Evolutionary conservation across 2,113 vertebrate genomes (phyloP).

Genomic region (Mus spicilegus): DNA sequence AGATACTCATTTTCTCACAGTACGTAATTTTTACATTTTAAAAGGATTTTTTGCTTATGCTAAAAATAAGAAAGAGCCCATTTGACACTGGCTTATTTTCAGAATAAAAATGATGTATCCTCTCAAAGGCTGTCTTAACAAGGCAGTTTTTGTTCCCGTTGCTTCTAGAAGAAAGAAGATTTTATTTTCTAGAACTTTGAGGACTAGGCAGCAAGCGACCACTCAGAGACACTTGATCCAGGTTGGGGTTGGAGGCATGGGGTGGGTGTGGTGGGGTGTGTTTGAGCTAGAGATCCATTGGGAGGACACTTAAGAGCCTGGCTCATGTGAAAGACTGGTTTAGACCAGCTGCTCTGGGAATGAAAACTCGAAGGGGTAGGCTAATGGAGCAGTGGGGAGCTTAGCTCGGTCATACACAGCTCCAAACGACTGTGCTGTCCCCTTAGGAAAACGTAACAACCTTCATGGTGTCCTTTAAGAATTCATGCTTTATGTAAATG

Average conservation of each 20-base stretch:
- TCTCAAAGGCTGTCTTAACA: constrained; percentile 28
- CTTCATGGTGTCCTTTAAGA: not conserved
- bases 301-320: not conserved
- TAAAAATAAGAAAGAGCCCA: constrained; percentile 22
- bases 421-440: not conserved
- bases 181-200: not conserved
- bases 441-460: not conserved
- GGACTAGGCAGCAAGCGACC: not conserved
- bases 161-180: not conserved
- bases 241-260: not conserved
- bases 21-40: constrained; percentile 16
- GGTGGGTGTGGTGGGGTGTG: not conserved
- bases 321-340: not conserved
- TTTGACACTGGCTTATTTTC: constrained; percentile 54
- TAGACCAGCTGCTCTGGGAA: not conserved
- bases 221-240: not conserved
- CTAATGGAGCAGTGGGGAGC: not conserved
- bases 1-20: constrained; percentile 32
- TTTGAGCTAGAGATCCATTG: not conserved
- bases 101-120: constrained; percentile 10
- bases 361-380: not conserved
- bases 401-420: not conserved
- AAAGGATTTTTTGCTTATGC: constrained; percentile 18
- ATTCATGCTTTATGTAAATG: constrained; percentile 8
- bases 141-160: constrained; percentile 26